Evolutionary conservation across 2,888 invertebrate species (phyloP).

Genomic region (Patella depressa): DNA sequence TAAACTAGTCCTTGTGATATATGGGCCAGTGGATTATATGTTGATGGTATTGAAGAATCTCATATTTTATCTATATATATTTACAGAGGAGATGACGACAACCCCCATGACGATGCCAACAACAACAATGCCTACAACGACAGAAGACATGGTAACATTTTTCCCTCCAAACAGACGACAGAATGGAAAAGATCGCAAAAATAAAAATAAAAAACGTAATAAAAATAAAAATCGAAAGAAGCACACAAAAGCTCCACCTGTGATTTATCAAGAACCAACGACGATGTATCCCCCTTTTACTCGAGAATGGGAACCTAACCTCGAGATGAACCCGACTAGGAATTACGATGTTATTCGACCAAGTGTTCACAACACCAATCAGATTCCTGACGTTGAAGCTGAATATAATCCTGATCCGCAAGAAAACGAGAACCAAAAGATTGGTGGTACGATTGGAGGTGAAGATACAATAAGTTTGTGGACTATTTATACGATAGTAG

Average conservation of each 20-base stretch:
- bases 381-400: background rate
- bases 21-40: background rate
- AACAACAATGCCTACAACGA: conserved; percentile 19
- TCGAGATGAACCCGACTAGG: conserved; percentile 13
- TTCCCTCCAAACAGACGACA: conserved; percentile 5
- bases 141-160: conserved; percentile 7
- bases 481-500: conserved; percentile 64
- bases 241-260: background rate
- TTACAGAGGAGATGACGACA: conserved; percentile 11
- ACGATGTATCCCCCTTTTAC: background rate
- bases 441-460: background rate
- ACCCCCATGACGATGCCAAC: background rate
- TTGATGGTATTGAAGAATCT: conserved; percentile 26
- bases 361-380: background rate
- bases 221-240: conserved; percentile 8
- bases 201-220: conserved; percentile 5
- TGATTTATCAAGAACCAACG: background rate
- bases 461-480: conserved; percentile 50
- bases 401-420: background rate
- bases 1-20: too few species aligned
- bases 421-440: background rate
- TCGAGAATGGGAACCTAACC: background rate
- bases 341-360: conserved; percentile 10
- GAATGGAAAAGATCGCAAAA: background rate
- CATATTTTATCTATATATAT: conserved; percentile 21